Percentiles rank a stretch among this genome's conserved stretches.
phyloP scores from a whole-genome alignment of 1,140 invertebrate species.

The Melitaea cinxia region DNA sequence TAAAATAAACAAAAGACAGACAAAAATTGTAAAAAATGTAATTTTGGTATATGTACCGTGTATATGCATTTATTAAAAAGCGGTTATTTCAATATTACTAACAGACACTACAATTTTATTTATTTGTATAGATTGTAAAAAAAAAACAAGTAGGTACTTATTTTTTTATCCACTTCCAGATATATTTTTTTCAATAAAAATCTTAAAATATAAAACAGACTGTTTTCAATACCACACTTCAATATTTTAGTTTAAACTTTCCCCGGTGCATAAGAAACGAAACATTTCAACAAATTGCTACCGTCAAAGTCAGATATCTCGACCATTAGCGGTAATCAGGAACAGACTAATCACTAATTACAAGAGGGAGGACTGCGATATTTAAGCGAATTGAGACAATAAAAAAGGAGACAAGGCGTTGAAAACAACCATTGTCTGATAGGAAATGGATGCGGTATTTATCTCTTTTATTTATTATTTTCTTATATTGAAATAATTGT shows the following conservation, averaged over 20 bases:
- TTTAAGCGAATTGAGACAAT: constrained; percentile 57
- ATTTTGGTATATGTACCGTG: too few species aligned
- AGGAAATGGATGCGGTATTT: background rate
- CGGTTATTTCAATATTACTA: too few species aligned
- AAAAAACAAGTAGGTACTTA: too few species aligned
- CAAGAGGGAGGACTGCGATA: constrained; percentile 25
- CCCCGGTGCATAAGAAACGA: constrained; percentile 13
- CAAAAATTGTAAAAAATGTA: too few species aligned
- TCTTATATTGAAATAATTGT: too few species aligned
- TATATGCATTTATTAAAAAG: too few species aligned
- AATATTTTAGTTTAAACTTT: constrained; percentile 6
- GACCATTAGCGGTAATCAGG: constrained; percentile 62
- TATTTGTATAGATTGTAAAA: too few species aligned
- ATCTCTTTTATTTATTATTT: background rate
- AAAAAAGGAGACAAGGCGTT: constrained; percentile 35
- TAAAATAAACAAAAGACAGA: too few species aligned
- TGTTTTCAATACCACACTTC: background rate
- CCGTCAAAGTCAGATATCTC: constrained; percentile 36
- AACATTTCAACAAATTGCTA: constrained; percentile 18
- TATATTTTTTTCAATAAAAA: too few species aligned
- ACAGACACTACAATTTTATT: too few species aligned
- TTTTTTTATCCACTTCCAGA: too few species aligned
- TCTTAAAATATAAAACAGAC: background rate
- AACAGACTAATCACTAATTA: constrained; percentile 66
- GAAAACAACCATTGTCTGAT: background rate